Conservation (phyloP, 1,140 invertebrate species). For the Lamellibrachia luymesi region DNA sequence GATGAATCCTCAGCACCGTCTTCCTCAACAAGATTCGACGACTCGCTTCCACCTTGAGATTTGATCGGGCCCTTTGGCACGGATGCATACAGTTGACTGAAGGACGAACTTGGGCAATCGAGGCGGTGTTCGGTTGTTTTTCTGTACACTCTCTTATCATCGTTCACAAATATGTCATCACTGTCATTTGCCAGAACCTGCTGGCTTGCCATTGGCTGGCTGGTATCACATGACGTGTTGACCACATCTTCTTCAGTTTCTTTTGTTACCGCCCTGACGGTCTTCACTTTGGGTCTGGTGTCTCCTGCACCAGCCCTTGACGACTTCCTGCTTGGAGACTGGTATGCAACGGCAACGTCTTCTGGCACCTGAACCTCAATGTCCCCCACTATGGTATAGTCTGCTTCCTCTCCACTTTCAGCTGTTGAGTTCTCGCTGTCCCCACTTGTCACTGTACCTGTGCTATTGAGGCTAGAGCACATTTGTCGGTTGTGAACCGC, state of each 20-base stretch:
- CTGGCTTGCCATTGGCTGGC: background rate
- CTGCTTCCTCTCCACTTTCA: background rate
- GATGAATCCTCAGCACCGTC: background rate
- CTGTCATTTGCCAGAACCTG: background rate
- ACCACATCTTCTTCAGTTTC: background rate
- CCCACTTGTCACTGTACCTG: background rate
- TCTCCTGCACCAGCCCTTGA: background rate
- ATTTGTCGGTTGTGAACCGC: background rate
- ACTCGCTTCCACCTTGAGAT: background rate
- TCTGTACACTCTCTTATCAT: background rate
- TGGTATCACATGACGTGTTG: background rate
- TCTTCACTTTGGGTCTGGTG: background rate
- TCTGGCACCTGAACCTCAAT: background rate
- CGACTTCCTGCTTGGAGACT: background rate
- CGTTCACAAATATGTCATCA: slow-evolving; percentile 1
- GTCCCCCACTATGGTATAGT: background rate
- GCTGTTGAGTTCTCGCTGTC: background rate
- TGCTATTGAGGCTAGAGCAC: background rate
- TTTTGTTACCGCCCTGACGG: background rate
- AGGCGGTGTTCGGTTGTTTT: background rate
- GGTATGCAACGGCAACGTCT: background rate
- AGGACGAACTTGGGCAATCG: background rate
- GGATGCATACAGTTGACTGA: background rate
- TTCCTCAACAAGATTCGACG: background rate
- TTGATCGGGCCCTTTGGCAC: background rate